phyloP scores from a whole-genome alignment of 2,888 invertebrate genomes.

The Thysanoteuthis rhombus region DNA sequence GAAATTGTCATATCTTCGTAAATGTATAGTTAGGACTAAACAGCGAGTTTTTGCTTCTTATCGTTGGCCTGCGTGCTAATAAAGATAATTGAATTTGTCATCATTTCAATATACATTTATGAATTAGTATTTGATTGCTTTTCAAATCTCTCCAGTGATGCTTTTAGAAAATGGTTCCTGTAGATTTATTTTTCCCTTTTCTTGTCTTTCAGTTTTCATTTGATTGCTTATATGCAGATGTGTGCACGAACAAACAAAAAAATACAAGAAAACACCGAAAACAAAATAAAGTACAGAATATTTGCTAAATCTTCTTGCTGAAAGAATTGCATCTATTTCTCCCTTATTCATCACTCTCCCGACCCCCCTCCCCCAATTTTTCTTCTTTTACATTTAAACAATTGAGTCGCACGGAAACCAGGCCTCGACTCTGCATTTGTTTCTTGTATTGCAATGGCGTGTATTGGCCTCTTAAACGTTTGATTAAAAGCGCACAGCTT shows the following conservation, averaged over 20 bases:
- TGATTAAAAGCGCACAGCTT: background rate
- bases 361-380: background rate
- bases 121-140: background rate
- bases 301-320: background rate
- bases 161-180: fast-evolving
- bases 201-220: background rate
- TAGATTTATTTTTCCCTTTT: background rate
- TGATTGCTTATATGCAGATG: background rate
- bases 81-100: background rate
- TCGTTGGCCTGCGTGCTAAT: background rate
- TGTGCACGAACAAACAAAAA: background rate
- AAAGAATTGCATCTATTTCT: too few relatives aligned
- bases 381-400: background rate
- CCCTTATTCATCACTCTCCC: too few relatives aligned
- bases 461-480: background rate
- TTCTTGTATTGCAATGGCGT: background rate
- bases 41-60: background rate
- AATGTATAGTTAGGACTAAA: background rate
- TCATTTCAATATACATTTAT: background rate
- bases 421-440: background rate
- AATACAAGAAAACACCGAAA: background rate
- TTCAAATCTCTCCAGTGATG: too few relatives aligned
- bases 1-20: background rate
- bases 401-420: background rate
- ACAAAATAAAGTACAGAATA: background rate